Percentiles rank a stretch among this genome's conserved stretches.
Conservation (phyloP, 1,140 invertebrate genomes). For the Bombus confusus region DNA sequence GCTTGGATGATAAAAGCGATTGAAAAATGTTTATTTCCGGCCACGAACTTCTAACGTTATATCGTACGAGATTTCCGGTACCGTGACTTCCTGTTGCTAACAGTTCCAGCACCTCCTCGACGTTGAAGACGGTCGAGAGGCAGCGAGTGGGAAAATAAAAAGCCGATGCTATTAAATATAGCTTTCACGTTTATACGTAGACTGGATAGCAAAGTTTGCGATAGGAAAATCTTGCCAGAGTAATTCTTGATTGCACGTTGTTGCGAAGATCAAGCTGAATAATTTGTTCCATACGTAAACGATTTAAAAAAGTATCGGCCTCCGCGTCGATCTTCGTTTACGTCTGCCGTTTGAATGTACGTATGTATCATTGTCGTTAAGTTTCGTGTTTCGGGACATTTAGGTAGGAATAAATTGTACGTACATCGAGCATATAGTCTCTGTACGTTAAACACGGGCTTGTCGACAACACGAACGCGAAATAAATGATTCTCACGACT, state of each 20-base stretch:
- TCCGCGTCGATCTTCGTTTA: neutral
- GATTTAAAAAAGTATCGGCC: neutral
- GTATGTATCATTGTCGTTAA: no score
- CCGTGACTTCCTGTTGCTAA: slow-evolving; percentile 74
- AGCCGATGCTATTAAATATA: neutral
- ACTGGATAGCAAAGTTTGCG: neutral
- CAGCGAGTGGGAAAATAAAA: neutral
- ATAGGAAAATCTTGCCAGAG: neutral
- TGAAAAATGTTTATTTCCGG: slow-evolving; percentile 65
- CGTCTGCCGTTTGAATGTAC: neutral
- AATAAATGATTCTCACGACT: slow-evolving; percentile 45
- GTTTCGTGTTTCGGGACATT: neutral
- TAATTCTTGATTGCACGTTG: neutral
- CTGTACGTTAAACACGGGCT: neutral
- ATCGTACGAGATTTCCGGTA: slow-evolving; percentile 69
- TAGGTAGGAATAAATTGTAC: neutral
- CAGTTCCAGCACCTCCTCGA: slow-evolving; percentile 49
- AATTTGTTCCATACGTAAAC: neutral
- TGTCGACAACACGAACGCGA: neutral
- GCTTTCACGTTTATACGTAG: neutral
- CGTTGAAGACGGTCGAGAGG: slow-evolving; percentile 17
- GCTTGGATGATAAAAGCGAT: neutral
- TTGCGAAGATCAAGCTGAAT: neutral
- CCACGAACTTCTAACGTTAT: slow-evolving; percentile 64
- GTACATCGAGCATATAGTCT: neutral